A percentile compares a stretch with the other conserved stretches of the same genome.
phyloP scores from a whole-genome alignment of 2,797 vertebrate genomes.

The Arctocebus calabarensis region DNA sequence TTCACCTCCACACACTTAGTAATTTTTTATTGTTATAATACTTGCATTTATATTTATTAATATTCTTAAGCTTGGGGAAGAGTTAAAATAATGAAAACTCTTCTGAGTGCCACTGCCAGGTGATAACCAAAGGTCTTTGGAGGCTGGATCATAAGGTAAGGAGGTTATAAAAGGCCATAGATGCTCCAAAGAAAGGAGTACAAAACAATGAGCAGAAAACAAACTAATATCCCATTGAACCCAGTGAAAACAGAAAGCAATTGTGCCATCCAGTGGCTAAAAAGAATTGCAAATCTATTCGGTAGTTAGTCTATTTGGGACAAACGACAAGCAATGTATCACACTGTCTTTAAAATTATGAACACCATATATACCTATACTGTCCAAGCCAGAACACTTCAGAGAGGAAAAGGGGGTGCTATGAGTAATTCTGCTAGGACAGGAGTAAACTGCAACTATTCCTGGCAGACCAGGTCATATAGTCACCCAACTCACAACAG shows the following conservation, averaged over 20 bases:
- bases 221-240: background rate
- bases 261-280: slow-evolving; percentile 72
- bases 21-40: background rate
- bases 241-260: slow-evolving; percentile 53
- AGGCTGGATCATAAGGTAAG: background rate
- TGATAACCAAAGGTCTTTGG: background rate
- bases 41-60: slow-evolving; percentile 42
- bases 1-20: slow-evolving; percentile 10
- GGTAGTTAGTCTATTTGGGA: background rate
- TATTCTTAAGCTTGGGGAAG: background rate
- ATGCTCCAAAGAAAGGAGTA: background rate
- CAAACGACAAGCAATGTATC: background rate
- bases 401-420: background rate
- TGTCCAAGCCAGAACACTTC: background rate
- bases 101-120: background rate
- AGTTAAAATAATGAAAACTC: slow-evolving; percentile 6
- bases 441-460: background rate
- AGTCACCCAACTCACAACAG: background rate
- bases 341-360: background rate
- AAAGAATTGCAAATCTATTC: slow-evolving; percentile 35
- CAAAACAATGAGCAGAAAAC: slow-evolving; percentile 16
- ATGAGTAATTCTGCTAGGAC: background rate
- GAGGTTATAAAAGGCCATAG: slow-evolving; percentile 4
- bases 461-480: background rate
- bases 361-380: background rate